Conservation (phyloP, 2,888 invertebrate species). For the Parnassius smintheus region DNA sequence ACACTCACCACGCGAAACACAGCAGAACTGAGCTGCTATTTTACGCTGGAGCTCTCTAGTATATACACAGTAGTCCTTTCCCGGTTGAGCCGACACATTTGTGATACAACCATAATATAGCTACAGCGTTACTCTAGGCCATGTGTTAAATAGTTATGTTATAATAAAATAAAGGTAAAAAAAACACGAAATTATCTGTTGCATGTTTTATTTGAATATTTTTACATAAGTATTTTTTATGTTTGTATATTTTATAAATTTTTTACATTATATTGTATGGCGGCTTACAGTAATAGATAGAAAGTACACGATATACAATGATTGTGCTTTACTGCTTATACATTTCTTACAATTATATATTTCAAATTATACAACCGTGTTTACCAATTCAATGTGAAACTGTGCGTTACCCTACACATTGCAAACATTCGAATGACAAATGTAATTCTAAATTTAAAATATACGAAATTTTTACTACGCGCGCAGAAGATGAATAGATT, state of each 20-base stretch:
- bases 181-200: constrained; percentile 36
- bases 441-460: too few relatives aligned
- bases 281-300: constrained; percentile 50
- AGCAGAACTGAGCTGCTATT: too few relatives aligned
- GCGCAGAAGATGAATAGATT: too few relatives aligned
- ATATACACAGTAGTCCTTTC: too few relatives aligned
- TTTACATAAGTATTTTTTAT: constrained; percentile 35
- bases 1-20: too few relatives aligned
- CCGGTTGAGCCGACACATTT: too few relatives aligned
- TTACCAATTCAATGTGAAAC: constrained; percentile 4
- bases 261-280: constrained; percentile 58
- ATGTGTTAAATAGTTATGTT: too few relatives aligned
- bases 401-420: not conserved
- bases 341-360: constrained; percentile 14
- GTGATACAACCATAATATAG: too few relatives aligned
- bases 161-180: constrained; percentile 8
- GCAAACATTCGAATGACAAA: too few relatives aligned
- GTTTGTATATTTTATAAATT: constrained; percentile 37
- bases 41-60: too few relatives aligned
- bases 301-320: constrained; percentile 40
- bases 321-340: constrained; percentile 34
- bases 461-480: not conserved
- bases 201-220: constrained; percentile 48
- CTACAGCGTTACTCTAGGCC: too few relatives aligned
- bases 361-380: constrained; percentile 1